These are phyloP conservation scores for Eurypyga helias DNA, from an alignment of 2,113 vertebrate species.

Conservation along the genomic window DNA sequence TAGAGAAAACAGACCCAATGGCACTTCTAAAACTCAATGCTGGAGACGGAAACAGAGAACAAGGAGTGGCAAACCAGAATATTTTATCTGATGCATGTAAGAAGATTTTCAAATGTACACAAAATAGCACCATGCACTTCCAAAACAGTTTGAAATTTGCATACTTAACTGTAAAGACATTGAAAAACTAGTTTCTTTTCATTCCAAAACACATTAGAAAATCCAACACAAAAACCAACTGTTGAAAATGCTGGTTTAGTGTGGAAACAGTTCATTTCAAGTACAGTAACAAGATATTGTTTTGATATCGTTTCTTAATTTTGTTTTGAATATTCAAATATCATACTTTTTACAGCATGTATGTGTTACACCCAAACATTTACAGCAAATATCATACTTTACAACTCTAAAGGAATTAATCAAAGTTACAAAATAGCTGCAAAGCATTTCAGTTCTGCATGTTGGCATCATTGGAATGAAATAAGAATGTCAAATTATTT, in stretches of 20 bases:
- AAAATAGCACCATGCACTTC: background rate
- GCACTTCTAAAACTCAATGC: background rate
- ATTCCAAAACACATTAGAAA: background rate
- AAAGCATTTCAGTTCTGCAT: background rate
- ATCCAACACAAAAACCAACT: accelerated
- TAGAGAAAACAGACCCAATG: background rate
- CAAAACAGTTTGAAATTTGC: background rate
- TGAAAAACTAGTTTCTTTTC: background rate
- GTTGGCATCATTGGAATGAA: background rate
- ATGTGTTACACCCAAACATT: background rate
- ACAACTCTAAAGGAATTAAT: background rate
- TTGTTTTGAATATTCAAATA: background rate
- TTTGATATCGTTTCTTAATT: background rate
- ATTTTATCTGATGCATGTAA: background rate
- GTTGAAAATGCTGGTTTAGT: background rate
- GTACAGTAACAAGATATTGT: background rate
- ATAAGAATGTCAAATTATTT: background rate
- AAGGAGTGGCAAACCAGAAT: background rate
- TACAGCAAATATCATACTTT: background rate
- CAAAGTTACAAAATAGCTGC: background rate
- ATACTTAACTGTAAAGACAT: background rate
- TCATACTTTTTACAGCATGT: background rate
- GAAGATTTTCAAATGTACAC: background rate
- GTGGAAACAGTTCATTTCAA: background rate
- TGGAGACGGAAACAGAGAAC: background rate